Percentiles rank a stretch among this genome's conserved stretches.
These are phyloP conservation scores for Phrynosoma platyrhinos DNA, from an alignment of 2,113 vertebrate genomes.

Conservation along the genomic window DNA sequence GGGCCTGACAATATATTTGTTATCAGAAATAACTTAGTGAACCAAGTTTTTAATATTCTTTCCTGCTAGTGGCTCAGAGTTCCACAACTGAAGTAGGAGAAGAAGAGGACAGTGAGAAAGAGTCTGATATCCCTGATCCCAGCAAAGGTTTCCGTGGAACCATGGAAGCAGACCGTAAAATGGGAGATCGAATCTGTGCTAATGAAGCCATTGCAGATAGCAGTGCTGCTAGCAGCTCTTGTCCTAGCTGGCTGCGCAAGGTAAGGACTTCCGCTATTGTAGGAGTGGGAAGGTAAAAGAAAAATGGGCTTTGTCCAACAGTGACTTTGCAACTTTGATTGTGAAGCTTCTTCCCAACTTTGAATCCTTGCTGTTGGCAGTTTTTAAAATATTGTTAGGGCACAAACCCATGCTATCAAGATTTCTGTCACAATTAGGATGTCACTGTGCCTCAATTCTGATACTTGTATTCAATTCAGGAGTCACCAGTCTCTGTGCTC, in stretches of 20 bases:
- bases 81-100: slow-evolving; percentile 83
- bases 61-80: slow-evolving; percentile 83
- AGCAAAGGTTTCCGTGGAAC: slow-evolving; percentile 93
- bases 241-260: slow-evolving; percentile 95
- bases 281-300: not conserved
- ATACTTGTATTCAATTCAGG: not conserved
- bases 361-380: not conserved
- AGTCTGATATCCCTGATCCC: slow-evolving; percentile 83
- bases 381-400: not conserved
- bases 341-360: not conserved
- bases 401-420: not conserved
- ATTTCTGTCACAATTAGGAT: not conserved
- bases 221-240: slow-evolving; percentile 91
- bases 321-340: not conserved
- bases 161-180: slow-evolving; percentile 88
- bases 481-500: not conserved
- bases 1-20: not conserved
- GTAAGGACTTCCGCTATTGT: slow-evolving; percentile 70
- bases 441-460: not conserved
- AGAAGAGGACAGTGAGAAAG: slow-evolving; percentile 85
- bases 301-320: not conserved
- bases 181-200: slow-evolving; percentile 81
- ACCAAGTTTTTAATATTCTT: slow-evolving; percentile 43
- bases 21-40: not conserved
- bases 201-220: slow-evolving; percentile 80